These are phyloP conservation scores for Leptopterna dolabrata DNA, from an alignment of 2,888 invertebrate species.

Conservation along the genomic window DNA sequence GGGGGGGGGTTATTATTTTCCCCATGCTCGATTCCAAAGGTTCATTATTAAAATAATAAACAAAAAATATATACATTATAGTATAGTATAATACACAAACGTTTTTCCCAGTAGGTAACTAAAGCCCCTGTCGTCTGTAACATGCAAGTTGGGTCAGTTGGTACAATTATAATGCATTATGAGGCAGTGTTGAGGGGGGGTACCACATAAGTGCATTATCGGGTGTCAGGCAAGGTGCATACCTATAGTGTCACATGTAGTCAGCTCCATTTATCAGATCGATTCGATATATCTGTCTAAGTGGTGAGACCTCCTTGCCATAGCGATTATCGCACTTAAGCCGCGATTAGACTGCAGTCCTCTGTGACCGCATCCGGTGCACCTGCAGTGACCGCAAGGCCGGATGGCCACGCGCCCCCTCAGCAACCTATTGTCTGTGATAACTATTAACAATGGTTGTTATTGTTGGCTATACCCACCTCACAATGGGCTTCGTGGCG, in stretches of 20 bases:
- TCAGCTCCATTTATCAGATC: neutral
- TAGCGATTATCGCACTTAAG: neutral
- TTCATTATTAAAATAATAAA: too few species aligned
- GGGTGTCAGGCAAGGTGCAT: neutral
- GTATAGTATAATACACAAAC: too few species aligned
- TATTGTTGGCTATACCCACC: neutral
- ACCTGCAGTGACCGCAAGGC: neutral
- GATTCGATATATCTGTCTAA: slow-evolving; percentile 8
- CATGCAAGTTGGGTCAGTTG: too few species aligned
- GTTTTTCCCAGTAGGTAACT: too few species aligned
- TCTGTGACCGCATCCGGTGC: neutral
- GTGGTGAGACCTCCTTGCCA: neutral
- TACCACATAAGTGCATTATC: neutral
- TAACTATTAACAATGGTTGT: slow-evolving; percentile 1
- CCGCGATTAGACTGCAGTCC: slow-evolving; percentile 1
- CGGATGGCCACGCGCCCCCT: neutral
- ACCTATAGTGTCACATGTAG: neutral
- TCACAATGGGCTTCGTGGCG: too few species aligned
- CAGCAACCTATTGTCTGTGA: neutral
- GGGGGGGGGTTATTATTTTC: too few species aligned
- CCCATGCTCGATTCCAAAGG: too few species aligned
- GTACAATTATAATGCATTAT: neutral
- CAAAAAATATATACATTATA: too few species aligned
- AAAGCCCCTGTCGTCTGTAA: too few species aligned
- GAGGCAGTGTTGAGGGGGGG: neutral